Percentiles rank a stretch among this genome's conserved stretches.
phyloP scores from a whole-genome alignment of 1,140 invertebrate genomes.

The Charaxes varanes region DNA sequence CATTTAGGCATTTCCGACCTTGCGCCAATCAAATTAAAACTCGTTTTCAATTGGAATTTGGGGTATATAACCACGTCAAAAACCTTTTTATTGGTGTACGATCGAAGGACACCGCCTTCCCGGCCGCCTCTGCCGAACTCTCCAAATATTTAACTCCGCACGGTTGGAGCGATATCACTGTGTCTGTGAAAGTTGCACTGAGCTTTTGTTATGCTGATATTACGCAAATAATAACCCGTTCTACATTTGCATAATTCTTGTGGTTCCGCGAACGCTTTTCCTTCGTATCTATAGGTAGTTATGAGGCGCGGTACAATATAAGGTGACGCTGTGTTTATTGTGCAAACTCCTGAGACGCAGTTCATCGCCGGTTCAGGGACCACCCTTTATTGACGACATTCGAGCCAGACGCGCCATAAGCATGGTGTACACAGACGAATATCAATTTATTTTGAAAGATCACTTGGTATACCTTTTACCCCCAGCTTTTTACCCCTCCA shows the following conservation, averaged over 20 bases:
- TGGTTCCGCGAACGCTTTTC: too few species aligned
- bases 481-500: too few species aligned
- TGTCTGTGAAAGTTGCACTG: too few species aligned
- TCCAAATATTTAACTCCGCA: too few species aligned
- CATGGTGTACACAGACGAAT: constrained; percentile 1
- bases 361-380: constrained; percentile 25
- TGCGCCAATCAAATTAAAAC: constrained; percentile 15
- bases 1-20: constrained; percentile 15
- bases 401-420: constrained; percentile 11
- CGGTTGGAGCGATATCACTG: too few species aligned
- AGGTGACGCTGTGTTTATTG: constrained; percentile 22
- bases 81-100: constrained; percentile 50
- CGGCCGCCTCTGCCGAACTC: too few species aligned
- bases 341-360: constrained; percentile 23
- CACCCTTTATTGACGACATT: constrained; percentile 22
- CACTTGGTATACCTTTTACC: too few species aligned
- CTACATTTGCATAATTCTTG: too few species aligned
- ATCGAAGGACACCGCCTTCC: constrained; percentile 45
- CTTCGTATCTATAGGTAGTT: too few species aligned
- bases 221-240: too few species aligned
- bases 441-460: too few species aligned
- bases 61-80: constrained; percentile 30
- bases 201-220: too few species aligned
- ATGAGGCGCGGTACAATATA: constrained; percentile 11
- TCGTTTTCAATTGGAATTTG: constrained; percentile 11